phyloP scores from a whole-genome alignment of 2,888 invertebrate genomes.

The Andrena praecox region DNA sequence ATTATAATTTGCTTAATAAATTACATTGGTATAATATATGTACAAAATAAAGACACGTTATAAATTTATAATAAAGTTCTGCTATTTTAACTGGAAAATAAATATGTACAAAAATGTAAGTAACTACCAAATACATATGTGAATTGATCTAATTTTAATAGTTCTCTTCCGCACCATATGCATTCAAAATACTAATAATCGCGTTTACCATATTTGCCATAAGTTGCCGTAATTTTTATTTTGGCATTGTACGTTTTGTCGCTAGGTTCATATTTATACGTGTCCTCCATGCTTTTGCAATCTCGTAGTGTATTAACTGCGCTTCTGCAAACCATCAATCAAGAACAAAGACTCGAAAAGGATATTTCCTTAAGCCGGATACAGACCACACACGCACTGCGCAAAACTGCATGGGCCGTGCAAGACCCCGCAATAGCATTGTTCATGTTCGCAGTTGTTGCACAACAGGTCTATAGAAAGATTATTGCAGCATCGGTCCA shows the following conservation, averaged over 20 bases:
- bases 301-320: conserved; percentile 59
- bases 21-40: too few species aligned
- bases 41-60: neutral
- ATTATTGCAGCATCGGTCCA: too few species aligned
- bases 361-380: too few species aligned
- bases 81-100: neutral
- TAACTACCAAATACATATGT: neutral
- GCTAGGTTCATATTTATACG: conserved; percentile 16
- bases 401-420: too few species aligned
- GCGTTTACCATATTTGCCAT: neutral
- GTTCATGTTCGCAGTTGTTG: too few species aligned
- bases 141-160: neutral
- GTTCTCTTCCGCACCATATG: neutral
- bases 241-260: conserved; percentile 34
- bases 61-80: neutral
- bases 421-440: too few species aligned
- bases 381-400: too few species aligned
- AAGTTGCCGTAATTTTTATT: conserved; percentile 35
- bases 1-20: neutral
- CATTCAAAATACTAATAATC: neutral
- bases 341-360: neutral
- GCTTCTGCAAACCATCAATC: conserved; percentile 43
- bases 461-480: too few species aligned
- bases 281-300: conserved; percentile 58
- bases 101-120: neutral